Conservation (phyloP, 2,113 vertebrate genomes). For the Ammospiza nelsoni region DNA sequence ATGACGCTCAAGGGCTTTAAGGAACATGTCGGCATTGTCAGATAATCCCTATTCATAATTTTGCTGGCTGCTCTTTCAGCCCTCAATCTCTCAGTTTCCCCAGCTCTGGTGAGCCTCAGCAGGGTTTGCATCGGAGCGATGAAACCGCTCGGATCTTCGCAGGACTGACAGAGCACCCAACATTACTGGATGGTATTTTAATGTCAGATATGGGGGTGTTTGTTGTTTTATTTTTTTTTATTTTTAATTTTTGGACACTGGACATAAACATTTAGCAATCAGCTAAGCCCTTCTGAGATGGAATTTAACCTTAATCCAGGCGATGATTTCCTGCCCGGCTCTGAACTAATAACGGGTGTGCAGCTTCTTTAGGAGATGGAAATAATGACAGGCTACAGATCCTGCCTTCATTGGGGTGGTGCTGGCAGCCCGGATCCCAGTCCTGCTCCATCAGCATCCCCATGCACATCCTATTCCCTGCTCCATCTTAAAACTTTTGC, state of each 20-base stretch:
- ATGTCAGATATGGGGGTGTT: background rate
- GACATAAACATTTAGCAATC: slow-evolving; percentile 57
- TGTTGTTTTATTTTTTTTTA: background rate
- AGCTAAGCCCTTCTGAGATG: slow-evolving; percentile 55
- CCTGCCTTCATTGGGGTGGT: slow-evolving; percentile 39
- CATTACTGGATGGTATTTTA: background rate
- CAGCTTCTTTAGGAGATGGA: slow-evolving; percentile 63
- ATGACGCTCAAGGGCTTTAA: slow-evolving; percentile 38
- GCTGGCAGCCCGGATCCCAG: background rate
- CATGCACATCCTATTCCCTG: background rate
- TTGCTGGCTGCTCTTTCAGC: slow-evolving; percentile 48
- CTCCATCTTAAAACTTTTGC: background rate
- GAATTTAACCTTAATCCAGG: slow-evolving; percentile 66
- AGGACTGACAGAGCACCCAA: slow-evolving; percentile 11
- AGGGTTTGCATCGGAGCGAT: slow-evolving; percentile 41
- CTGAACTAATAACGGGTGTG: slow-evolving; percentile 21
- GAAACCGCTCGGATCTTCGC: slow-evolving; percentile 44
- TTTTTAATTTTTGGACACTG: slow-evolving; percentile 1
- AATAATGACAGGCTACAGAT: slow-evolving; percentile 47
- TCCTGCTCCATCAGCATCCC: background rate
- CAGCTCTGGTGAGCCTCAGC: slow-evolving; percentile 53
- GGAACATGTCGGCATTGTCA: slow-evolving; percentile 57
- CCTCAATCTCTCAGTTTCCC: slow-evolving; percentile 69
- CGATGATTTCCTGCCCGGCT: slow-evolving; percentile 56
- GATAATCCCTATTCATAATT: slow-evolving; percentile 68